Percentiles rank a stretch among this genome's conserved stretches.
phyloP scores from a whole-genome alignment of 1,140 invertebrate species.

The silkworm (Bombyx mori) region ASM3026992v2 NC_085129.1:4796001-4796500 shows the following conservation, averaged over 20 bases:
- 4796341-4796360: slow-evolving; percentile 29
- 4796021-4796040: background rate
- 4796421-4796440: slow-evolving; percentile 50
- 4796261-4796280: slow-evolving; percentile 7
- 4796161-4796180: no score
- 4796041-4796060: no score
- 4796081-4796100: no score
- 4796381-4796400: slow-evolving; percentile 49
- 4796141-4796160: no score
- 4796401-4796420: slow-evolving; percentile 54
- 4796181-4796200: no score
- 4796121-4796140: no score
- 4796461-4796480: slow-evolving; percentile 25
- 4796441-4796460: slow-evolving; percentile 56
- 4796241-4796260: no score
- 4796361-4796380: slow-evolving; percentile 48
- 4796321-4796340: slow-evolving; percentile 27
- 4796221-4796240: no score
- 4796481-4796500: slow-evolving; percentile 33
- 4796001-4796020: background rate
- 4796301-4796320: slow-evolving; percentile 19
- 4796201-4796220: no score
- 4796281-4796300: slow-evolving; percentile 13
- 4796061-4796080: no score
- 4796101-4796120: no score